Percentiles rank a stretch among this genome's conserved stretches.
phyloP scores from a whole-genome alignment of 2,888 invertebrate genomes.

The Anthrax anthrax region DNA sequence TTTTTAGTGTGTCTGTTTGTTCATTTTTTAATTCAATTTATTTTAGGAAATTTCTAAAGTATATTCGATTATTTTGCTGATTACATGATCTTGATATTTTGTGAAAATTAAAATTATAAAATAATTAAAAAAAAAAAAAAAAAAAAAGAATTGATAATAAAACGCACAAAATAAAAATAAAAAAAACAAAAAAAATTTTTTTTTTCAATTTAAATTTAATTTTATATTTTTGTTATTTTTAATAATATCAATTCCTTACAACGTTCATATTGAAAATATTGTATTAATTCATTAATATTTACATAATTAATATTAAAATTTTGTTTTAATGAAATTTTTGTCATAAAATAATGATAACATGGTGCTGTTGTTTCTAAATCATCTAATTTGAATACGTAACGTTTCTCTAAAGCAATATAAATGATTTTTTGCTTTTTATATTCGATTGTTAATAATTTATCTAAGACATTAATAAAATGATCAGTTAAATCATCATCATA shows the following conservation, averaged over 20 bases:
- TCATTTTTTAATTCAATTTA: no score
- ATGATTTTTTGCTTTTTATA: conserved; percentile 38
- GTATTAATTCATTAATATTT: conserved; percentile 57
- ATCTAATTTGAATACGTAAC: conserved; percentile 69
- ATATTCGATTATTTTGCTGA: no score
- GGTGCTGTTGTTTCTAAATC: conserved; percentile 74
- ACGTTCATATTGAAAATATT: conserved; percentile 68
- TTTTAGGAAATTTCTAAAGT: no score
- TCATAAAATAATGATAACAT: conserved; percentile 71
- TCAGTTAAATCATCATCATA: conserved; percentile 72
- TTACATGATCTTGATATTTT: no score
- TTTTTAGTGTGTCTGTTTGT: no score
- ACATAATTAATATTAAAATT: conserved; percentile 36
- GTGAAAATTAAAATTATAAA: no score
- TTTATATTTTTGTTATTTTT: conserved; percentile 37
- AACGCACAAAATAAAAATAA: no score
- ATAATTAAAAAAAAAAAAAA: no score
- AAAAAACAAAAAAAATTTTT: no score
- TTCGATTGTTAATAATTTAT: conserved; percentile 40
- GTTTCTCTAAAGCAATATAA: conserved; percentile 69
- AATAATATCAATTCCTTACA: conserved; percentile 63
- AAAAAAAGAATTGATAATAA: no score
- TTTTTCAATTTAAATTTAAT: no score
- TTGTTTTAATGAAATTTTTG: conserved; percentile 18
- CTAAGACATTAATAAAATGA: conserved; percentile 58